These are phyloP conservation scores for Dusona sp. DNA, from an alignment of 2,888 invertebrate genomes.

Conservation along the genomic window DNA sequence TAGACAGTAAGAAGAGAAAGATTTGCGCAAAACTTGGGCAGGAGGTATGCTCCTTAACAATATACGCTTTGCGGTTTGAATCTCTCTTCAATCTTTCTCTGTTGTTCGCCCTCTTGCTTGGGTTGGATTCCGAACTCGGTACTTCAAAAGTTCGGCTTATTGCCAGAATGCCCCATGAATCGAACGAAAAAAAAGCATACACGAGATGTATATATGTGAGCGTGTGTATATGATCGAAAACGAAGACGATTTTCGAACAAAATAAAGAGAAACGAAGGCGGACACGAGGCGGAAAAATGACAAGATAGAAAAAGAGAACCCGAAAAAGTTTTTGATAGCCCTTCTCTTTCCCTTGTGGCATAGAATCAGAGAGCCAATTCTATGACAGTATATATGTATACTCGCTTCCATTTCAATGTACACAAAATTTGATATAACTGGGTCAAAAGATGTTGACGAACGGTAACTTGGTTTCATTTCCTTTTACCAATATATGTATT, in stretches of 20 bases:
- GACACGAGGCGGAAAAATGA: not conserved
- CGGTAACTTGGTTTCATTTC: slow-evolving; percentile 39
- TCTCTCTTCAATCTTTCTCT: slow-evolving; percentile 18
- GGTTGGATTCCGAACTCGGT: slow-evolving; percentile 20
- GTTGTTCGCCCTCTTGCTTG: slow-evolving; percentile 23
- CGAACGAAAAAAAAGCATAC: slow-evolving; percentile 9
- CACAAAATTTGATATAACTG: slow-evolving; percentile 3
- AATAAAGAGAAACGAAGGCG: slow-evolving; percentile 27
- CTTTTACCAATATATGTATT: slow-evolving; percentile 17
- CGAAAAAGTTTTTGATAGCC: slow-evolving; percentile 56
- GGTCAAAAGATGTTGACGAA: slow-evolving; percentile 58
- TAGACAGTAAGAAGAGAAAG: slow-evolving; percentile 26
- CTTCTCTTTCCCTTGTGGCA: slow-evolving; percentile 8
- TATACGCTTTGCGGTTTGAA: slow-evolving; percentile 58
- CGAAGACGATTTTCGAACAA: slow-evolving; percentile 30
- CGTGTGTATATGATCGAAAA: slow-evolving; percentile 16
- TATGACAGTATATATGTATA: slow-evolving; percentile 5
- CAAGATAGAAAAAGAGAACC: slow-evolving; percentile 28
- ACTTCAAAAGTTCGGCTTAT: slow-evolving; percentile 59
- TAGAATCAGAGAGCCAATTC: slow-evolving; percentile 49
- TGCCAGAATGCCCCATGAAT: slow-evolving; percentile 54
- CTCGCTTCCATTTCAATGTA: slow-evolving; percentile 7
- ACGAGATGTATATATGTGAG: not conserved
- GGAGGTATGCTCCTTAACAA: slow-evolving; percentile 53
- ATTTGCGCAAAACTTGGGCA: slow-evolving; percentile 55